These are phyloP conservation scores for Onthophagus sagittarius DNA, from an alignment of 2,888 invertebrate genomes.

Conservation along the genomic window DNA sequence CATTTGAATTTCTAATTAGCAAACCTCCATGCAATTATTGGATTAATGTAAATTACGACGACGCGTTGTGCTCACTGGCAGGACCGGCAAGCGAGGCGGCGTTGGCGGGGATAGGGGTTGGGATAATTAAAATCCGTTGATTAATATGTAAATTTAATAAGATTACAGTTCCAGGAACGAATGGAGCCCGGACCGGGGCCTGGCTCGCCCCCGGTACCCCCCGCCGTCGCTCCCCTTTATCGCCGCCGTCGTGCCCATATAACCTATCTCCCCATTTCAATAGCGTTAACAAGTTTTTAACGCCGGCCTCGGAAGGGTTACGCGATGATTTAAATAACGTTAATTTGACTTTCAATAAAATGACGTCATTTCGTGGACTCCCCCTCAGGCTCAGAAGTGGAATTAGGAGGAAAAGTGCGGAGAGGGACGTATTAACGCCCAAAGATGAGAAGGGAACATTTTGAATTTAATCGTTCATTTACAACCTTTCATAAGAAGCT, in stretches of 20 bases:
- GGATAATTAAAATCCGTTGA: conserved; percentile 97
- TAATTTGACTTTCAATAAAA: conserved; percentile 28
- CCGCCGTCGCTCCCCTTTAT: conserved; percentile 21
- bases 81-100: conserved; percentile 37
- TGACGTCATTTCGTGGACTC: conserved; percentile 17
- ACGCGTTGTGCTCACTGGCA: conserved; percentile 55
- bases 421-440: background rate
- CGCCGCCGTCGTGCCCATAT: conserved; percentile 30
- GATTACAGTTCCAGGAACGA: conserved; percentile 93
- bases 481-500: background rate
- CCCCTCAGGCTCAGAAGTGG: background rate
- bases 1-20: conserved; percentile 91
- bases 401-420: background rate
- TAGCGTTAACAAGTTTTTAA: conserved; percentile 35
- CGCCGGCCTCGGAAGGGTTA: conserved; percentile 29
- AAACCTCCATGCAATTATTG: conserved; percentile 91
- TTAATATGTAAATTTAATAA: conserved; percentile 98
- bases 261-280: conserved; percentile 35
- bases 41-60: conserved; percentile 90
- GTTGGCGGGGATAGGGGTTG: conserved; percentile 49
- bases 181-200: conserved; percentile 43
- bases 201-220: conserved; percentile 28
- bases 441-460: background rate
- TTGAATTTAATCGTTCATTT: background rate
- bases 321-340: conserved; percentile 30